phyloP scores from a whole-genome alignment of 2,888 invertebrate species.

The Amaurobius ferox region DNA sequence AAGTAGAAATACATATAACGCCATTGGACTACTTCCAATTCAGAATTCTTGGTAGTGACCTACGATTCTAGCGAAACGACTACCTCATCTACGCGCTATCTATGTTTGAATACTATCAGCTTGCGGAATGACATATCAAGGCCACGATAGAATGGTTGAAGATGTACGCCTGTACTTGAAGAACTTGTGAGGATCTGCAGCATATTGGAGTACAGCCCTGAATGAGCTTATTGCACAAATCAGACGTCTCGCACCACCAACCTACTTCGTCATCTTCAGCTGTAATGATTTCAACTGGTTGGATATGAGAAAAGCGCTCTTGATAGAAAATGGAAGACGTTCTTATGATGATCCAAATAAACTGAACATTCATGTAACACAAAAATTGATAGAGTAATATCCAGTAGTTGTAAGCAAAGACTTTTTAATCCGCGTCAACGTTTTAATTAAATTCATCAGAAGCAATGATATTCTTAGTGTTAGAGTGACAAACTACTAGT shows the following conservation, averaged over 20 bases:
- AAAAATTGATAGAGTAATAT: constrained; percentile 36
- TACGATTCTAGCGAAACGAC: constrained; percentile 59
- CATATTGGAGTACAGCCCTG: constrained; percentile 41
- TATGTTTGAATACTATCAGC: constrained; percentile 34
- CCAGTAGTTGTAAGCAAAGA: constrained; percentile 20
- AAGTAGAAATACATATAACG: constrained; percentile 37
- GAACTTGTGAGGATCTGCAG: constrained; percentile 30
- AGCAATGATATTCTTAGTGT: constrained; percentile 11
- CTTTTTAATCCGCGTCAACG: constrained; percentile 34
- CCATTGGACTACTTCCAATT: constrained; percentile 55
- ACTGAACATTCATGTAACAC: constrained; percentile 30
- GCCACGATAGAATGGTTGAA: constrained; percentile 37
- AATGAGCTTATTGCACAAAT: constrained; percentile 56
- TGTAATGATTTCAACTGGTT: constrained; percentile 62
- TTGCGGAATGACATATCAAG: constrained; percentile 18
- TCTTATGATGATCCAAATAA: constrained; percentile 34
- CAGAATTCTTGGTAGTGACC: constrained; percentile 45
- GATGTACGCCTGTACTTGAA: constrained; percentile 27
- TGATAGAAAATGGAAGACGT: constrained; percentile 57
- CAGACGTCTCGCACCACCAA: constrained; percentile 45
- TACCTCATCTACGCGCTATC: constrained; percentile 32
- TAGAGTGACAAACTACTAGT: constrained; percentile 58
- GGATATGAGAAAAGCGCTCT: constrained; percentile 51
- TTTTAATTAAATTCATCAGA: constrained; percentile 10
- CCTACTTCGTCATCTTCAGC: constrained; percentile 50